Evolutionary conservation across 1,140 invertebrate genomes (phyloP).

Genomic region (Pentalonia nigronervosa): DNA sequence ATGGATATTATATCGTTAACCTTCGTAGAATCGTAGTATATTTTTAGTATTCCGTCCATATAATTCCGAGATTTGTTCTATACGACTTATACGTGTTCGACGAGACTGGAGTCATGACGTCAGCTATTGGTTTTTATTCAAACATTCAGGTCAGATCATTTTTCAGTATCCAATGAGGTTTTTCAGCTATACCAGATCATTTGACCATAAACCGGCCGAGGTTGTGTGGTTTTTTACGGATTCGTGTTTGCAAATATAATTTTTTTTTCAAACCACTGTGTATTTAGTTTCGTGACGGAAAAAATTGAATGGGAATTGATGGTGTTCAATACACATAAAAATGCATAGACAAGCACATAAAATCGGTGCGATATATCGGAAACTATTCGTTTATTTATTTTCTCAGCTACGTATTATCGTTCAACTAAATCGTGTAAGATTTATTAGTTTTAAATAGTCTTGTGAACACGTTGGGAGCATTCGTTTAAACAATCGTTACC

Average conservation of each 20-base stretch:
- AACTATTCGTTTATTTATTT: neutral
- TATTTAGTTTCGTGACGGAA: neutral
- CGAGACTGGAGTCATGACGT: neutral
- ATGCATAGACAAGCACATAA: neutral
- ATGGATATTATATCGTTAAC: neutral
- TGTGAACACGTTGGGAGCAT: neutral
- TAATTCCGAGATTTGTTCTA: neutral
- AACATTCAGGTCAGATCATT: constrained; percentile 30
- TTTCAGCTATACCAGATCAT: neutral
- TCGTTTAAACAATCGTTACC: neutral
- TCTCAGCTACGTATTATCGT: neutral
- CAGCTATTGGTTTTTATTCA: neutral
- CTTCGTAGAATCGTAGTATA: neutral
- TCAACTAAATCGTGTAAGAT: neutral
- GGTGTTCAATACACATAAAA: too few species aligned
- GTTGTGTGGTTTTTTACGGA: constrained; percentile 20
- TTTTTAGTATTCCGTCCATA: neutral
- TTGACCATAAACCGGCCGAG: neutral
- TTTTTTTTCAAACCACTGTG: neutral
- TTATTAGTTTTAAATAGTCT: neutral
- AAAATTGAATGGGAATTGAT: neutral
- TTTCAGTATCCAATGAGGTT: neutral
- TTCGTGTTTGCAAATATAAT: neutral
- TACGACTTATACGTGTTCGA: neutral
- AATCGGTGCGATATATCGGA: neutral